Conservation (phyloP, 2,888 invertebrate genomes). For the Euplagia quadripunctaria region DNA sequence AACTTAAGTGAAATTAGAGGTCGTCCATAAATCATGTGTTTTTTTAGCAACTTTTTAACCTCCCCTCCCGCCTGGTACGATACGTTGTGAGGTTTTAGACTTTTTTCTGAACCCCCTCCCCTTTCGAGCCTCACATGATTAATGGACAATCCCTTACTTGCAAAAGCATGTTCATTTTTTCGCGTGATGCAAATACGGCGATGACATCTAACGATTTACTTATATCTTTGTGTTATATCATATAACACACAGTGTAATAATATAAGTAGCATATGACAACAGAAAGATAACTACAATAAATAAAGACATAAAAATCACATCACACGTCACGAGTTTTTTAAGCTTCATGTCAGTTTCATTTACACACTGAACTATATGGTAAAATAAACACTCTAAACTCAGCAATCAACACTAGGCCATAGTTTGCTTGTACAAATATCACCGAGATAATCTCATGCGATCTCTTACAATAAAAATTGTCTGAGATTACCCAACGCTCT, state of each 20-base stretch:
- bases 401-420: slow-evolving; percentile 42
- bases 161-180: no score
- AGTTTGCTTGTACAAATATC: slow-evolving; percentile 46
- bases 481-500: slow-evolving; percentile 27
- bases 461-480: slow-evolving; percentile 43
- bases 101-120: no score
- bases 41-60: no score
- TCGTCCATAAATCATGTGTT: no score
- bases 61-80: no score
- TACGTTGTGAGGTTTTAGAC: no score
- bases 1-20: no score
- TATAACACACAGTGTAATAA: neutral
- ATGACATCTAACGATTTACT: neutral
- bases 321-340: slow-evolving; percentile 25
- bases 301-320: slow-evolving; percentile 12
- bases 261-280: neutral
- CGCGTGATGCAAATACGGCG: neutral
- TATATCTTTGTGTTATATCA: neutral
- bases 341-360: slow-evolving; percentile 32
- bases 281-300: slow-evolving; percentile 13
- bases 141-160: no score
- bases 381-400: slow-evolving; percentile 43
- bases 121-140: no score
- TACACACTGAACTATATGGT: slow-evolving; percentile 32
- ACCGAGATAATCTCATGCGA: slow-evolving; percentile 41